Evolutionary conservation across 2,888 invertebrate genomes (phyloP).

Genomic region (Apodemia hepburni): DNA sequence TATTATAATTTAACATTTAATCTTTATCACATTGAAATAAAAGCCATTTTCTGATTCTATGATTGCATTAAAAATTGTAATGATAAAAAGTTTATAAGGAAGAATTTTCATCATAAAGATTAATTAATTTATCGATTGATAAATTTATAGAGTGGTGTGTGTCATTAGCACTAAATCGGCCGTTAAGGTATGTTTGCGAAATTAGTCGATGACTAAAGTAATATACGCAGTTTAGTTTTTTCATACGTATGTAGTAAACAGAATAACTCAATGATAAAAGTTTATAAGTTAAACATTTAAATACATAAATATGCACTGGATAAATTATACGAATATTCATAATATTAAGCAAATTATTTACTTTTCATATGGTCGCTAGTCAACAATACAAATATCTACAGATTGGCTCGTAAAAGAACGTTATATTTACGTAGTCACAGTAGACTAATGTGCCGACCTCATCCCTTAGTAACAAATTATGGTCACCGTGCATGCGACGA

Average conservation of each 20-base stretch:
- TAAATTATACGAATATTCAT: too few relatives aligned
- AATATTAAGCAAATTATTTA: too few relatives aligned
- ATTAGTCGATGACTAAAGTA: conserved; percentile 8
- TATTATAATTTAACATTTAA: conserved; percentile 2
- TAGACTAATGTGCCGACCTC: too few relatives aligned
- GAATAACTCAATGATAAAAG: too few relatives aligned
- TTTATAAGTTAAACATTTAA: background rate
- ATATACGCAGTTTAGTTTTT: conserved; percentile 9
- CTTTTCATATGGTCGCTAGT: too few relatives aligned
- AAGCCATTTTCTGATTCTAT: background rate
- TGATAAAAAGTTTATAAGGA: conserved; percentile 23
- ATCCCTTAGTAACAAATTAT: too few relatives aligned
- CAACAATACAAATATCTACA: too few relatives aligned
- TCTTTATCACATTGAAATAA: conserved; percentile 13
- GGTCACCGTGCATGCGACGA: too few relatives aligned
- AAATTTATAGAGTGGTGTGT: conserved; percentile 17
- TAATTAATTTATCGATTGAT: conserved; percentile 29
- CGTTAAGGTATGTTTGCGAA: conserved; percentile 17
- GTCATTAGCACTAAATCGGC: conserved; percentile 18
- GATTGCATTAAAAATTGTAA: conserved; percentile 3
- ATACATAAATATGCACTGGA: too few relatives aligned
- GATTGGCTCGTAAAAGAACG: too few relatives aligned
- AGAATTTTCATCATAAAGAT: conserved; percentile 26
- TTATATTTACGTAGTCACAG: too few relatives aligned
- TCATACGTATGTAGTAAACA: too few relatives aligned